Conservation (phyloP, 1,140 invertebrate species). For the Caenorhabditis latens region DNA sequence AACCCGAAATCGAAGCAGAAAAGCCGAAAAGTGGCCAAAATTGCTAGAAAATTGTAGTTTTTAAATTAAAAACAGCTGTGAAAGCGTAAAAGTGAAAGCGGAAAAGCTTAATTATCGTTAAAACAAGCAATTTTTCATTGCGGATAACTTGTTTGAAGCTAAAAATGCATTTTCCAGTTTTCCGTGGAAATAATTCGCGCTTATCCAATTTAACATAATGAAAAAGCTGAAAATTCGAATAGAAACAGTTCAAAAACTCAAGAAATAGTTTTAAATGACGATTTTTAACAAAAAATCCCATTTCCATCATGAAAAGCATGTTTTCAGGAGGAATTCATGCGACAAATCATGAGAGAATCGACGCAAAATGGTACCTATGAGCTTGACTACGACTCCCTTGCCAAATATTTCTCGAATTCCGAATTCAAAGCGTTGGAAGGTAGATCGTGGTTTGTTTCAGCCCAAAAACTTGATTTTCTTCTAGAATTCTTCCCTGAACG, state of each 20-base stretch:
- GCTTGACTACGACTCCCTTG: background rate
- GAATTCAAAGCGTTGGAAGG: constrained; percentile 24
- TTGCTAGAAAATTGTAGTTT: too few relatives aligned
- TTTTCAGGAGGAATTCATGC: constrained; percentile 48
- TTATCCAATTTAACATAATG: background rate
- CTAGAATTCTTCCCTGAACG: constrained; percentile 38
- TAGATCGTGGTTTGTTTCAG: background rate
- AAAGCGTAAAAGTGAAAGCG: too few relatives aligned
- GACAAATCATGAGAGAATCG: background rate
- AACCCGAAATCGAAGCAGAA: background rate
- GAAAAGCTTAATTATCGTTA: too few relatives aligned
- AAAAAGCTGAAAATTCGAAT: background rate
- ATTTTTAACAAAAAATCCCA: too few relatives aligned
- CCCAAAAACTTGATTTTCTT: background rate
- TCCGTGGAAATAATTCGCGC: background rate
- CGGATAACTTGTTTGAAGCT: too few relatives aligned
- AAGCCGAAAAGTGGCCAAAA: background rate
- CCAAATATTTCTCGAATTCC: constrained; percentile 6
- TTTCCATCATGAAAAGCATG: background rate
- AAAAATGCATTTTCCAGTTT: background rate
- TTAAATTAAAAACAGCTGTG: too few relatives aligned
- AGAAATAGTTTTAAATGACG: too few relatives aligned
- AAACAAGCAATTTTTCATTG: background rate
- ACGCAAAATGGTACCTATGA: background rate
- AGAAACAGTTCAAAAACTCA: background rate